phyloP scores from a whole-genome alignment of 2,113 vertebrate species.

The Tychaedon coryphoeus region DNA sequence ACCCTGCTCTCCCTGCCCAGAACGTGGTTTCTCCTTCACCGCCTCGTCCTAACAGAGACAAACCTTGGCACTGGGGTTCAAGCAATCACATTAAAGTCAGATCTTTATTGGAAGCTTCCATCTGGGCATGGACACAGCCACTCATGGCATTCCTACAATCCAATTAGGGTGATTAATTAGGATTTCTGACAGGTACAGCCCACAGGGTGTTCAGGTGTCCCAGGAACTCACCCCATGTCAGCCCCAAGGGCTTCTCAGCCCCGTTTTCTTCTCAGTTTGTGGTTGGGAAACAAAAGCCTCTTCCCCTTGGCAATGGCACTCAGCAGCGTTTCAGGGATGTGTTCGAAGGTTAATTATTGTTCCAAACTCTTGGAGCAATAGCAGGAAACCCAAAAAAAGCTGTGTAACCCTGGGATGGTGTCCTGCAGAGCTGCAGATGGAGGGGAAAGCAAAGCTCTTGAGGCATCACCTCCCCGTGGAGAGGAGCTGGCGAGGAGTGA shows the following conservation, averaged over 20 bases:
- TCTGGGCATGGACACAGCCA: not conserved
- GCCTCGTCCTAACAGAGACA: not conserved
- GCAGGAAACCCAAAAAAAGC: not conserved
- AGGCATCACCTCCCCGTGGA: not conserved
- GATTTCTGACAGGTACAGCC: not conserved
- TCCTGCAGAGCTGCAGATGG: fast-evolving
- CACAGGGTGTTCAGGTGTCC: fast-evolving
- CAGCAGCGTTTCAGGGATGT: fast-evolving
- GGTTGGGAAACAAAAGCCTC: not conserved
- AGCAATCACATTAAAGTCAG: fast-evolving
- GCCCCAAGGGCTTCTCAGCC: not conserved
- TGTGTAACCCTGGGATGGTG: fast-evolving
- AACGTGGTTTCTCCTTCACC: fast-evolving
- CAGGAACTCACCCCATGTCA: not conserved
- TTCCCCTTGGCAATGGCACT: fast-evolving
- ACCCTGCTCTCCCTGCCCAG: fast-evolving
- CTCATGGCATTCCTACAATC: fast-evolving
- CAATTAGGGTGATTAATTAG: not conserved
- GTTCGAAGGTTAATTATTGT: fast-evolving
- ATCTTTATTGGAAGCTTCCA: not conserved
- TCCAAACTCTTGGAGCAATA: not conserved
- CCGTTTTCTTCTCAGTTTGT: not conserved
- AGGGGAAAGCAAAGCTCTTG: not conserved
- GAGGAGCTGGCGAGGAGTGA: not conserved
- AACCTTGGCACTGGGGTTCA: fast-evolving